Evolutionary conservation across 1,140 invertebrate species (phyloP), one percentile per base, ranked within the genome.

Genomic region (Coboldia fuscipes): DNA sequence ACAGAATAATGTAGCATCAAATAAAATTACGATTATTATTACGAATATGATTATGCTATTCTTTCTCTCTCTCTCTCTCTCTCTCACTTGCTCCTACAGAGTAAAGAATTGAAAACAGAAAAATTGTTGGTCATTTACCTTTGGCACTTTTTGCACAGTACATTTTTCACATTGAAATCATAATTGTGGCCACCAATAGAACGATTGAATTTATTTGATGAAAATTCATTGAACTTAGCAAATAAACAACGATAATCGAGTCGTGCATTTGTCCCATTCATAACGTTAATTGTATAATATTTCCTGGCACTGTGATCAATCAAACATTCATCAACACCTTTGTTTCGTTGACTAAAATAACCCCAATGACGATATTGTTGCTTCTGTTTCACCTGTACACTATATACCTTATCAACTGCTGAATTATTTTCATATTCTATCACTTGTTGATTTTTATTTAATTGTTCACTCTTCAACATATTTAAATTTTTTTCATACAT

Each of bases 271-370:
- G 6, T 23, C 22, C n/a, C n/a, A n/a, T n/a, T n/a, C 6, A 12
- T 29, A 10, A 4, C 14, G 27, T n/a, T 15, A 5, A 5, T 8
- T 29, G 27, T 15, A 13, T 5, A 6, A 29, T 15, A 6, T 29
- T 8, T n/a, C n/a, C n/a, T n/a, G n/a, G n/a, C n/a, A n/a, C n/a
- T n/a, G 14, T 29, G 8, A 6, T 20, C 18, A 19, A 32, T 14
- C 14, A 32, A 12, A 8, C 19, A n/a, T 21, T 32, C 30, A 6
- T 32, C 30, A 18, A 32, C 30, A 21, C 30, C 30, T 32, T 32
- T 32, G 20, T 32, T 32, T 5, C 30, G 17, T 32, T 32, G 30
- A 32, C 30, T 32, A 21, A 32, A 32, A 21, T 32, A 32, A 12
- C 30, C 30, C 30, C 30, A 32, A 21, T 32, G 30, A n/a, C n/a